These are phyloP conservation scores for Meteorus cinctellus DNA, from an alignment of 2,888 invertebrate species.

Conservation along the genomic window DNA sequence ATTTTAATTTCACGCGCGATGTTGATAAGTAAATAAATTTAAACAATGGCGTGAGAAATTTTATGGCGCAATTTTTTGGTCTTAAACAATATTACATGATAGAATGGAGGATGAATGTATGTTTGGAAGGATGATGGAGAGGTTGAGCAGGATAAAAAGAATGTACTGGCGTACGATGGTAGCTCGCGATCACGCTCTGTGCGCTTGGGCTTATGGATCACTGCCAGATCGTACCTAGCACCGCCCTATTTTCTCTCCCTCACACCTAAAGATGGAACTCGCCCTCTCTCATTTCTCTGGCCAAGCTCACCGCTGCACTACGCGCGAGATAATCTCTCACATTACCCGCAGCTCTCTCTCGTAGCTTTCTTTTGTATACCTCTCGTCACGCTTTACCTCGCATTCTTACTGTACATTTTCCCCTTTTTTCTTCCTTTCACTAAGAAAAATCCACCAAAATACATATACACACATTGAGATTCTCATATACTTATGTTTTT, in stretches of 20 bases:
- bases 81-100: conserved; percentile 26
- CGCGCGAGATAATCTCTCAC: conserved; percentile 42
- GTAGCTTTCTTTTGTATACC: conserved; percentile 31
- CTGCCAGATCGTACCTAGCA: conserved; percentile 38
- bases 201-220: conserved; percentile 40
- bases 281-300: conserved; percentile 19
- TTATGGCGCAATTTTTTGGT: conserved; percentile 10
- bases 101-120: conserved; percentile 24
- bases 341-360: conserved; percentile 41
- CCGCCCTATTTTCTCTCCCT: conserved; percentile 21
- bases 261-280: conserved; percentile 25
- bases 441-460: conserved; percentile 9
- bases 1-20: neutral
- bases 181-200: conserved; percentile 25
- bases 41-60: neutral
- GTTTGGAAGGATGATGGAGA: neutral
- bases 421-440: neutral
- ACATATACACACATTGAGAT: conserved; percentile 21
- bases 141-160: conserved; percentile 19
- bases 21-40: conserved; percentile 13
- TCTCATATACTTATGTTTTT: neutral
- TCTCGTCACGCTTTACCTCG: conserved; percentile 12
- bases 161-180: conserved; percentile 24
- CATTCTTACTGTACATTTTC: conserved; percentile 10
- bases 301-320: conserved; percentile 9